Evolutionary conservation across 2,888 invertebrate species (phyloP).

Genomic region (Caenorhabditis sp.): DNA sequence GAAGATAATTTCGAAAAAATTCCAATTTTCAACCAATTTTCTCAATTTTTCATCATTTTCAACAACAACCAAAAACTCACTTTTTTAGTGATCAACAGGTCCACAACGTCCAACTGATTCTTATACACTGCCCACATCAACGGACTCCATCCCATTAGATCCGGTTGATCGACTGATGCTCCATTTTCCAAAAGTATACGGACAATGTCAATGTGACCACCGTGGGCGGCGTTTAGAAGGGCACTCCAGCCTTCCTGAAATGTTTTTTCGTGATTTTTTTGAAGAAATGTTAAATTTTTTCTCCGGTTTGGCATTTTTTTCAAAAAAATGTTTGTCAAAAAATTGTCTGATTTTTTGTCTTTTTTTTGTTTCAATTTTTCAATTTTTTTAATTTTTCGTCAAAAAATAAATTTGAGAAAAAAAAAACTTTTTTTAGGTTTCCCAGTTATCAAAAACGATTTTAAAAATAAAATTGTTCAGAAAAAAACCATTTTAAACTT

Average conservation of each 20-base stretch:
- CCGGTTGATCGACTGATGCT: conserved; percentile 73
- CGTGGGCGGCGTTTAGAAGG: conserved; percentile 95
- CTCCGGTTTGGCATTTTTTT: background rate
- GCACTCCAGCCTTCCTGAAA: conserved; percentile 85
- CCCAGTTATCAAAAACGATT: no score
- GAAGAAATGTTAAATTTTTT: background rate
- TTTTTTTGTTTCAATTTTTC: background rate
- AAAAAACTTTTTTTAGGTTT: no score
- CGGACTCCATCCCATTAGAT: conserved; percentile 93
- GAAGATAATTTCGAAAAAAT: no score
- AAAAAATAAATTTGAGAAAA: no score
- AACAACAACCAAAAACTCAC: conserved; percentile 9
- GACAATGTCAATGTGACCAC: conserved; percentile 92
- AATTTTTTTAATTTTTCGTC: no score
- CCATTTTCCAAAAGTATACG: conserved; percentile 89
- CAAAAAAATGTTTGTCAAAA: background rate
- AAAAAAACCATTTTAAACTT: no score
- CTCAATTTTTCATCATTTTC: no score
- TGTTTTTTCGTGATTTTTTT: background rate
- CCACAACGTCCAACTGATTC: conserved; percentile 88
- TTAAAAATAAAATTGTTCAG: no score
- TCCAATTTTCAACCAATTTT: conserved; percentile 3
- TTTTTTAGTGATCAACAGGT: conserved; percentile 77
- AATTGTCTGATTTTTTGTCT: background rate
- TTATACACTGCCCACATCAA: conserved; percentile 99